A percentile compares a stretch with the other conserved stretches of the same genome.
Evolutionary conservation across 1,140 invertebrate genomes (phyloP).

Genomic region (Drosophila arawakana): DNA sequence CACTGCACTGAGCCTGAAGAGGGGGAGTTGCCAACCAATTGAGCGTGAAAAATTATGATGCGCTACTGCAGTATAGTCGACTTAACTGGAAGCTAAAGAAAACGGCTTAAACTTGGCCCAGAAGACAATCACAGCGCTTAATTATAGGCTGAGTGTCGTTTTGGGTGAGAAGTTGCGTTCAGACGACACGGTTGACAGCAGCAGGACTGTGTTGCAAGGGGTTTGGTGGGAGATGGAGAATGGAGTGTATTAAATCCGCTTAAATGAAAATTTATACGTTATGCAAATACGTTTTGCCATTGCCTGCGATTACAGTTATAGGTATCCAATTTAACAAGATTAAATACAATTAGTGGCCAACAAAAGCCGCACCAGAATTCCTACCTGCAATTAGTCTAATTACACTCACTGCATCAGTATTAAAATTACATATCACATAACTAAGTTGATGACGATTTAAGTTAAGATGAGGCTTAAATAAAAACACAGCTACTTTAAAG

Average conservation of each 20-base stretch:
- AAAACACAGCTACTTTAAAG: too few relatives aligned
- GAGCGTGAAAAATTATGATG: conserved; percentile 82
- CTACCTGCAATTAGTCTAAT: conserved; percentile 46
- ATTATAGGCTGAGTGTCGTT: conserved; percentile 56
- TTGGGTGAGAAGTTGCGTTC: conserved; percentile 18
- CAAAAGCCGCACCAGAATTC: conserved; percentile 22
- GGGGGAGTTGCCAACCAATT: conserved; percentile 56
- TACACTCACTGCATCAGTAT: conserved; percentile 16
- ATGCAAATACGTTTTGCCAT: conserved; percentile 34
- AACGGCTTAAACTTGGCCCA: conserved; percentile 23
- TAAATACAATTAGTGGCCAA: conserved; percentile 45
- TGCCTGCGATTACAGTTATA: conserved; percentile 29
- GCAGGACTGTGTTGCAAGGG: too few relatives aligned
- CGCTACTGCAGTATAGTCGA: conserved; percentile 31
- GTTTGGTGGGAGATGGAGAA: background rate
- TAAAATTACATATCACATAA: conserved; percentile 14
- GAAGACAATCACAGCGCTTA: conserved; percentile 66
- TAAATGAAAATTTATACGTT: conserved; percentile 59
- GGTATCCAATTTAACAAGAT: conserved; percentile 41
- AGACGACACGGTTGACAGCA: background rate
- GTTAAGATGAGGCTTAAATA: background rate
- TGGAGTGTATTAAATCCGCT: conserved; percentile 50
- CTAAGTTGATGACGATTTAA: background rate
- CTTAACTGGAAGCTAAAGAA: conserved; percentile 20
- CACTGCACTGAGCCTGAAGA: background rate